A percentile compares a stretch with the other conserved stretches of the same genome.
phyloP scores from a whole-genome alignment of 2,797 vertebrate species.

The Graptemys geographica region DNA sequence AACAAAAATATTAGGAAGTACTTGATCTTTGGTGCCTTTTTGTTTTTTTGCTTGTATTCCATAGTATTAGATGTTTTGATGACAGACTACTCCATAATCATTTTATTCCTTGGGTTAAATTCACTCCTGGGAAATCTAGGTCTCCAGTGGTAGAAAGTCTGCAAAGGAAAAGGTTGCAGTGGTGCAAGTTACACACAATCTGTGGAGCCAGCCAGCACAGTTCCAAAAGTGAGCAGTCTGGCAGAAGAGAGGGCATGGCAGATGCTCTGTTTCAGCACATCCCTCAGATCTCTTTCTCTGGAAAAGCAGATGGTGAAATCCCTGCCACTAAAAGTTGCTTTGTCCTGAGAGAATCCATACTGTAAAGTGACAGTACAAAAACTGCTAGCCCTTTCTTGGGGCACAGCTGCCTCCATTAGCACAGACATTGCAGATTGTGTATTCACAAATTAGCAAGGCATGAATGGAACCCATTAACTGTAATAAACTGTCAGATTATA shows the following conservation, averaged over 20 bases:
- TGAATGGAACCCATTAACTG: background rate
- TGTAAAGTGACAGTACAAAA: background rate
- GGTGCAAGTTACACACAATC: background rate
- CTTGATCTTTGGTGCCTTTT: slow-evolving; percentile 3
- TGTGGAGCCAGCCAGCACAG: background rate
- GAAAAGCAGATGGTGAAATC: background rate
- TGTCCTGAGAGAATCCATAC: background rate
- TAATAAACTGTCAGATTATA: background rate
- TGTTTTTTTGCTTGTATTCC: background rate
- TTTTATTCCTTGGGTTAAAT: background rate
- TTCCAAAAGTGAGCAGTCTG: background rate
- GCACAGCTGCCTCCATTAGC: background rate
- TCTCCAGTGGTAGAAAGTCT: background rate
- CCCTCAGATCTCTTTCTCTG: background rate
- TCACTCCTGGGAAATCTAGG: background rate
- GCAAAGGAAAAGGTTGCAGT: background rate
- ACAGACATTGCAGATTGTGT: background rate
- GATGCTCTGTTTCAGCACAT: background rate
- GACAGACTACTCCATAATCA: background rate
- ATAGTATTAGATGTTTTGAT: background rate
- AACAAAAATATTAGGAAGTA: background rate
- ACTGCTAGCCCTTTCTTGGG: background rate
- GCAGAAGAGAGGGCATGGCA: background rate
- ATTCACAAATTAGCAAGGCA: background rate
- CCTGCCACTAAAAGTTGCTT: background rate